phyloP scores from a whole-genome alignment of 2,888 invertebrate genomes.

The Drosophila imparisetae region DNA sequence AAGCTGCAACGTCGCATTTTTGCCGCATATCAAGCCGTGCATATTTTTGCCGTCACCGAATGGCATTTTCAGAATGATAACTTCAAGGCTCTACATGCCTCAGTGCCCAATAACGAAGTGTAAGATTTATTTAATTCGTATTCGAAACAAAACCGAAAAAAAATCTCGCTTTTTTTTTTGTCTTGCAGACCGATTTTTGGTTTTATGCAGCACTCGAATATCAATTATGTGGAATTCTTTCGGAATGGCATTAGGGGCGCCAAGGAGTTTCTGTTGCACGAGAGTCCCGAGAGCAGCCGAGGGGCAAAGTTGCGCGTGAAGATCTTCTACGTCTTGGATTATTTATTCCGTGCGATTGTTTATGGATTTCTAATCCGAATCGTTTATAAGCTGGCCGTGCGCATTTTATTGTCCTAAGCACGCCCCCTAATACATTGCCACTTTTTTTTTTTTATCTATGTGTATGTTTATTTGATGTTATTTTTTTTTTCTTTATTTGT shows the following conservation, averaged over 20 bases:
- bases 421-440: neutral
- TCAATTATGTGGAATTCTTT: slow-evolving; percentile 77
- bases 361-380: slow-evolving; percentile 62
- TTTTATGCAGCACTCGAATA: slow-evolving; percentile 68
- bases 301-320: slow-evolving; percentile 68
- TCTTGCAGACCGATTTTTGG: slow-evolving; percentile 59
- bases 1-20: slow-evolving; percentile 93
- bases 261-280: slow-evolving; percentile 80
- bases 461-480: neutral
- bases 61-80: slow-evolving; percentile 91
- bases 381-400: slow-evolving; percentile 42
- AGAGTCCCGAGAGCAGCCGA: slow-evolving; percentile 71
- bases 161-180: neutral
- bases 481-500: slow-evolving; percentile 20
- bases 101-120: slow-evolving; percentile 57
- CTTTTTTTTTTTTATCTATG: slow-evolving; percentile 7
- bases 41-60: slow-evolving; percentile 90
- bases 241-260: slow-evolving; percentile 79
- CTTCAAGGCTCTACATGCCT: slow-evolving; percentile 61
- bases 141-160: neutral
- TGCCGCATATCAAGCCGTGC: slow-evolving; percentile 89
- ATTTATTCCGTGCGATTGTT: slow-evolving; percentile 57
- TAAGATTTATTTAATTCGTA: slow-evolving; percentile 13
- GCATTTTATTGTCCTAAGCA: slow-evolving; percentile 24
- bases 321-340: slow-evolving; percentile 69